Base-by-base conservation (phyloP, 1,140 invertebrate species). In the Drosophila kurseongensis region DNA sequence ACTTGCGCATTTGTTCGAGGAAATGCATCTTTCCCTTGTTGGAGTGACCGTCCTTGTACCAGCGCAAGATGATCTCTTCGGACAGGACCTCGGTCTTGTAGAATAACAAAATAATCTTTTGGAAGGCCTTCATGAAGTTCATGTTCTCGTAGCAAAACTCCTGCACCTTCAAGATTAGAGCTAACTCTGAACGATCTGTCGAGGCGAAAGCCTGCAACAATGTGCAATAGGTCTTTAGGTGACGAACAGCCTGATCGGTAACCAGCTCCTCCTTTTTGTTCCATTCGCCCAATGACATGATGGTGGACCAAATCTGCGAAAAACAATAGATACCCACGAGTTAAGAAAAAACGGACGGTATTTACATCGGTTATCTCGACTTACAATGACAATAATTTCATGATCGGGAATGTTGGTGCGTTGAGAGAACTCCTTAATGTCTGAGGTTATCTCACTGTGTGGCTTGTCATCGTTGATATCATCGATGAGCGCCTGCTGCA, bases 111-210 rank as follows among this genome's bases (percentile, higher is more conserved):
- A 99, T 96, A 88, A 99, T 98, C 93, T 99, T 99, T 91, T 98
- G 97, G 95, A 99, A 99, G 92, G 97, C 97, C 93, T 98, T 98
- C 97, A 99, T 98, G 93, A 99, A 99, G 93, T 97, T 98, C 97
- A 99, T 99, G 94, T 99, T 99, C 91, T 98, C 98, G 93, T 99
- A 99, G 93, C 98, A 99, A 93, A 97, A 99, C 91, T 99, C 98
- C 93, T 99, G 98, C 79, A 99, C 96, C 92, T 97, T 97, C 52
- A 97, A 94, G 82, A 99, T 94, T 51, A 99, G 94, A 48, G 96
- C 95, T 81, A 98, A 94, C 93, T 99, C 97, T 54, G 97, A 96
- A 85, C 96, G 96, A 78, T 96, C 95, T 73, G 95, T 96, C 81
- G 95, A 95, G 72, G 97, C 96, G 89, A 99, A 98, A 13, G 97